These are phyloP conservation scores for Eumeta japonica DNA, from an alignment of 1,140 invertebrate species.

Conservation along the genomic window DNA sequence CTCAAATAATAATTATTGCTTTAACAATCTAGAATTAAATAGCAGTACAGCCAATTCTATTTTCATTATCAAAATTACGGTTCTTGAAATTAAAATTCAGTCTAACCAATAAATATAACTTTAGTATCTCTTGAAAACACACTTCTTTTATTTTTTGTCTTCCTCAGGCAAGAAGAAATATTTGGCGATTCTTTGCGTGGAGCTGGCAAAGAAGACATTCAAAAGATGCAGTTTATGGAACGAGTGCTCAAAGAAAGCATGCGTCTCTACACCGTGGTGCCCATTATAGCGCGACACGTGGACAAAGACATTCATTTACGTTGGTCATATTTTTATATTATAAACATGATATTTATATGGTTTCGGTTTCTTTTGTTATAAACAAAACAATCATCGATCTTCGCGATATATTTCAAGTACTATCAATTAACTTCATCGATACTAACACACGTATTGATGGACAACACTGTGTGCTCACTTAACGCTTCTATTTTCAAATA, in stretches of 20 bases:
- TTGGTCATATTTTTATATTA: too few species aligned
- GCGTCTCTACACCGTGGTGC: constrained; percentile 38
- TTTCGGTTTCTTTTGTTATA: too few species aligned
- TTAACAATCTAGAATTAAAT: too few species aligned
- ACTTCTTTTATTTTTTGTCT: constrained; percentile 7
- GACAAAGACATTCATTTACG: background rate
- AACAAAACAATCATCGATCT: too few species aligned
- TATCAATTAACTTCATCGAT: too few species aligned
- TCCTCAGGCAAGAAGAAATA: constrained; percentile 21
- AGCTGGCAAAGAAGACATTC: constrained; percentile 32
- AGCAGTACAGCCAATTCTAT: background rate
- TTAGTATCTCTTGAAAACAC: background rate
- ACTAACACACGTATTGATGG: too few species aligned
- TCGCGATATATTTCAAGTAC: too few species aligned
- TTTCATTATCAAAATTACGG: background rate
- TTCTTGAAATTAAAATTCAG: background rate
- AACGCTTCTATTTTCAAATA: too few species aligned
- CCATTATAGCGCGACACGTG: constrained; percentile 21
- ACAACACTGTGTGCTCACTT: too few species aligned
- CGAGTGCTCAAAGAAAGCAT: constrained; percentile 44
- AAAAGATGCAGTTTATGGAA: constrained; percentile 38
- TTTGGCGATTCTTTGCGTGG: constrained; percentile 27
- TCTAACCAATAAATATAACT: background rate
- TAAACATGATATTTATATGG: too few species aligned
- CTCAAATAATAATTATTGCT: too few species aligned